Base-by-base conservation (phyloP, 2,888 invertebrate genomes). In the Hypsopygia costalis region DNA sequence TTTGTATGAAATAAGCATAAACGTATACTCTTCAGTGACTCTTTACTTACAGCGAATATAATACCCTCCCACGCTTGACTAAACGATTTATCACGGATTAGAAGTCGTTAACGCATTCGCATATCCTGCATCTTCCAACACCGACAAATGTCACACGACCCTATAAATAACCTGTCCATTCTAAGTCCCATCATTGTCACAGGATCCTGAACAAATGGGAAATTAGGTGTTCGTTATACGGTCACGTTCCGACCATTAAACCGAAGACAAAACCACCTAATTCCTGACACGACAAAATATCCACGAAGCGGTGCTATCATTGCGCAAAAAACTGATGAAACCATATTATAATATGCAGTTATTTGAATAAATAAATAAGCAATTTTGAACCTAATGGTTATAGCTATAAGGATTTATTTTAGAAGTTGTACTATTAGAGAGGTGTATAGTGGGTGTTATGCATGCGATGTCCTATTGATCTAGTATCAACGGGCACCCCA, bases 201-300 rank as follows among this genome's bases (percentile, higher is more conserved):
- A 70, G 75, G 65, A 74, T 73, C 71, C 72, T 58, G 68, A 67
- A 75, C 72, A 78, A 71, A 79, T 81, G 70, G 68, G 58, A 83
- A 86, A 86, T 87, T 83, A 76, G 63, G 69, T 62, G 64, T 72
- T 64, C 69, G 69, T 69, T 75, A 66, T 64, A 71, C 70, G 75
- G 85, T 87, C 87, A 88, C 87, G 87, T 88, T 85, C 68, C 65
- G 67, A 72, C 81, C 87, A 86, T 88, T 87, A 88, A 62, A 81
- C 48, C 46, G 81, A 76, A 85, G 86, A 86, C 86, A 87, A 86
- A 87, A 85, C 81, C 69, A 52, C 60, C 78, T 88, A 88, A 88
- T 83, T 82, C 88, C 83, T 75, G 68, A 71, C 69, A 66, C 69
- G 74, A 74, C 73, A 69, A 69, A 79, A 83, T 85, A 81, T 85